Evolutionary conservation across 2,113 vertebrate genomes (phyloP).

Genomic region (Psittacara wagleri): DNA sequence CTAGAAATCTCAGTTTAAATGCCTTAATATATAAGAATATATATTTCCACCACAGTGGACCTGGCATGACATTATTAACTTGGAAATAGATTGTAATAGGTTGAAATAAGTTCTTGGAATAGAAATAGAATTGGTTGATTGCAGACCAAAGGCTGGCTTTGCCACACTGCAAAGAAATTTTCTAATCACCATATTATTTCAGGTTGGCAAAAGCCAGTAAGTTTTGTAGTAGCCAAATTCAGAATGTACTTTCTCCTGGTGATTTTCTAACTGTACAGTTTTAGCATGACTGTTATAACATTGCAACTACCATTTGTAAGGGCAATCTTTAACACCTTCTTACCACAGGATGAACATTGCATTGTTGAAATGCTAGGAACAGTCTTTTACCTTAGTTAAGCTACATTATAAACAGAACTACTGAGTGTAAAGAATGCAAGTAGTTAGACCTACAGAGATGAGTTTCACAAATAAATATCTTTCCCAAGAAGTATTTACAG

Average conservation of each 20-base stretch:
- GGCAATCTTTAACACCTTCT: background rate
- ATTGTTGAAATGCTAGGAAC: background rate
- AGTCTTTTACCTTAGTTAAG: background rate
- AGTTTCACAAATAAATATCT: background rate
- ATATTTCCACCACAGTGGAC: background rate
- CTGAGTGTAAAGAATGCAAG: background rate
- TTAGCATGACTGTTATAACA: background rate
- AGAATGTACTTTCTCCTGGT: background rate
- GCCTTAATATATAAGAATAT: background rate
- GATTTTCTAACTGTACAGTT: background rate
- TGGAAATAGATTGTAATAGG: background rate
- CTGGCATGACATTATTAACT: background rate
- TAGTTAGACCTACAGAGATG: background rate
- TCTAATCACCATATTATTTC: background rate
- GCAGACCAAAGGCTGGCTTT: background rate
- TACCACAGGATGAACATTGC: background rate
- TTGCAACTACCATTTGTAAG: background rate
- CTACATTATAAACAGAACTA: background rate
- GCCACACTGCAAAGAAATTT: background rate
- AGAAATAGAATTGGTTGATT: background rate
- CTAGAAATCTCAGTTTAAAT: background rate
- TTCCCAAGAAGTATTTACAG: background rate
- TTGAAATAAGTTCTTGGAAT: background rate
- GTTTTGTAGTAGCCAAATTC: background rate
- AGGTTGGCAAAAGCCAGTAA: background rate